Conservation (phyloP, 92 coral and sea anemone genomes). For the Zoanthus sociatus region DNA sequence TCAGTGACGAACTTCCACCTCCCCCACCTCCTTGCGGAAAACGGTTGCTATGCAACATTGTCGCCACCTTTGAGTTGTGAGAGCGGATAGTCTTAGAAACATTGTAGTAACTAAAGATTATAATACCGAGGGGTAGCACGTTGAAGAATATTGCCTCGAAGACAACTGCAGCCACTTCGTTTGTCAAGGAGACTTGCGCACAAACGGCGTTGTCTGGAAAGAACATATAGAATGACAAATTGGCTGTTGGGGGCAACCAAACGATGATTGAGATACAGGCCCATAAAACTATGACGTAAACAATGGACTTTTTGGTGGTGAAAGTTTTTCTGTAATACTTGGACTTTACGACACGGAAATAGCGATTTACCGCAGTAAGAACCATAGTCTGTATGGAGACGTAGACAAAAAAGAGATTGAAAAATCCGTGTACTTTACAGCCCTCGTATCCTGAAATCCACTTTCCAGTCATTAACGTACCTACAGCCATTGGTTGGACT, state of each 20-base stretch:
- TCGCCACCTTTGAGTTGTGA: conserved; percentile 39
- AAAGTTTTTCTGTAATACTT: conserved; percentile 32
- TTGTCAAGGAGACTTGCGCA: conserved; percentile 32
- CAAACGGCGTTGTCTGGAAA: conserved; percentile 43
- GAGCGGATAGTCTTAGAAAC: conserved; percentile 41
- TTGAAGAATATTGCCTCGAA: conserved; percentile 44
- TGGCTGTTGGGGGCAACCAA: conserved; percentile 45
- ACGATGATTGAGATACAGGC: conserved; percentile 19
- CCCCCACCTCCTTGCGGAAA: not conserved
- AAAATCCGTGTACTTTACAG: conserved; percentile 35
- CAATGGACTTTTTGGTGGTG: conserved; percentile 13
- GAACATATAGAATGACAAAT: conserved; percentile 31
- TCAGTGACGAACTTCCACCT: conserved; percentile 31
- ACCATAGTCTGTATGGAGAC: conserved; percentile 46
- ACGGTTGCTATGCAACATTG: conserved; percentile 37
- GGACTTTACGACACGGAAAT: conserved; percentile 41
- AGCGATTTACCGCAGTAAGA: conserved; percentile 35
- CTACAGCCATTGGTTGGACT: conserved; percentile 43
- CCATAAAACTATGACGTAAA: conserved; percentile 22
- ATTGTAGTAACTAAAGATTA: conserved; percentile 48
- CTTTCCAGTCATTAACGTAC: conserved; percentile 23
- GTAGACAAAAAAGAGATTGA: conserved; percentile 38
- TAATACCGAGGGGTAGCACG: conserved; percentile 24
- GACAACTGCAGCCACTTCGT: conserved; percentile 20
- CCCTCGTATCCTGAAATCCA: conserved; percentile 40